Conservation (phyloP, 2,888 invertebrate genomes). For the Tetheella fluctuosa region DNA sequence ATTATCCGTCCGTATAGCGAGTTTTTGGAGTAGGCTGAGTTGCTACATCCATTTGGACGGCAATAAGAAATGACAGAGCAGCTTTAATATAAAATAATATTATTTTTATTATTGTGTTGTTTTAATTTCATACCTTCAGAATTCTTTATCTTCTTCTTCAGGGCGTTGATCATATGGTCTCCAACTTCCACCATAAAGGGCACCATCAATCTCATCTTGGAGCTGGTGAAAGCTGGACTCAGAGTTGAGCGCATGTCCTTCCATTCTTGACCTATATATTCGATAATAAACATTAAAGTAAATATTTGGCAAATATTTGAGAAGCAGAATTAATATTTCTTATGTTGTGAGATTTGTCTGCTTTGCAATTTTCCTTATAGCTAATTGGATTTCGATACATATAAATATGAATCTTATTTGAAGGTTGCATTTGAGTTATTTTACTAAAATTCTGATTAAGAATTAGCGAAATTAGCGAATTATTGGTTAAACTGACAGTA, state of each 20-base stretch:
- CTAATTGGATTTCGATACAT: background rate
- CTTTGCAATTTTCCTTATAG: too few relatives aligned
- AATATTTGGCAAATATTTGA: background rate
- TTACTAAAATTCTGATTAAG: too few relatives aligned
- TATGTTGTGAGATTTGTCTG: background rate
- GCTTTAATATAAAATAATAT: too few relatives aligned
- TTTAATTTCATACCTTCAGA: slow-evolving; percentile 30
- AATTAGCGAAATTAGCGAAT: too few relatives aligned
- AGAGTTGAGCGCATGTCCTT: slow-evolving; percentile 64
- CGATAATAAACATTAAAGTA: background rate
- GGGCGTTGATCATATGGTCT: slow-evolving; percentile 48
- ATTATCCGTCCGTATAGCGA: too few relatives aligned
- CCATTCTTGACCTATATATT: slow-evolving; percentile 58
- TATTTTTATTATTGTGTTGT: background rate
- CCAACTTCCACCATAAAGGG: slow-evolving; percentile 67
- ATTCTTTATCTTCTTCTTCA: slow-evolving; percentile 41
- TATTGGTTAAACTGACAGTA: too few relatives aligned
- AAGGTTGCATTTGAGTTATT: too few relatives aligned
- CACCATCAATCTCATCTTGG: slow-evolving; percentile 72
- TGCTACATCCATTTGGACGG: too few relatives aligned
- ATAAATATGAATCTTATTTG: background rate
- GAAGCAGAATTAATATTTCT: background rate
- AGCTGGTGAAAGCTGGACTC: slow-evolving; percentile 78
- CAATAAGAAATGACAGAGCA: too few relatives aligned
- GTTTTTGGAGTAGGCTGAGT: too few relatives aligned